Base-by-base conservation (phyloP, 2,797 vertebrate species). In the Rhinoraja longicauda region DNA sequence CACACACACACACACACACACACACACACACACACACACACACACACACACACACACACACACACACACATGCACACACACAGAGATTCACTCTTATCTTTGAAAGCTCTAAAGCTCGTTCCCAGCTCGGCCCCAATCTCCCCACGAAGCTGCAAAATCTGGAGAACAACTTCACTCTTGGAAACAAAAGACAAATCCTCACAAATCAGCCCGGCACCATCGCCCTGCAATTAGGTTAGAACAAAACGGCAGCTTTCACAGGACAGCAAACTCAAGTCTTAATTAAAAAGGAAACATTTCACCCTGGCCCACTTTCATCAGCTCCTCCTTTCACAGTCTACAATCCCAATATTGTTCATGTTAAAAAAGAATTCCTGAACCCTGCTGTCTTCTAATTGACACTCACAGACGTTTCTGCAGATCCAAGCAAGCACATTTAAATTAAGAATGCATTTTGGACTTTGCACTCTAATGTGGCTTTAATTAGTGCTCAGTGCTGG, bases 251-350 rank as follows among this genome's bases (percentile, higher is more conserved):
- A 94, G 94, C 96, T 94, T 94, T 93, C 0, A 15, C 94, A 93
- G 94, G 95, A 95, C 96, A 95, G 94, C 95, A 93, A 95, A 94
- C 93, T 95, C 96, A 95, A 96, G 96, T 95, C 95, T 93, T 0
- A 17, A 93, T 79, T 95, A 95, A 96, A 96, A 96, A 96, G 96
- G 95, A 95, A 95, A 95, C 95, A 95, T 93, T 76, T 94, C 94
- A 90, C 17, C 17, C 64, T 94, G 93, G n/a, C 91, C 93, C 64
- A 94, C 94, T 94, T 94, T 95, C 91, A 93, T 95, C 94, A 94
- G 92, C 93, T 93, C 94, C 93, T 4, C 36, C 59, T 88, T 88
- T 88, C 84, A 88, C 84, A 88, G n/a, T 10, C 5, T 36, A 88
- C 59, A 88, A 88, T 88, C 62, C 62, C 59, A 88, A 88, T 88